phyloP scores from a whole-genome alignment of 1,140 invertebrate genomes.

The Drosophila serrata region DNA sequence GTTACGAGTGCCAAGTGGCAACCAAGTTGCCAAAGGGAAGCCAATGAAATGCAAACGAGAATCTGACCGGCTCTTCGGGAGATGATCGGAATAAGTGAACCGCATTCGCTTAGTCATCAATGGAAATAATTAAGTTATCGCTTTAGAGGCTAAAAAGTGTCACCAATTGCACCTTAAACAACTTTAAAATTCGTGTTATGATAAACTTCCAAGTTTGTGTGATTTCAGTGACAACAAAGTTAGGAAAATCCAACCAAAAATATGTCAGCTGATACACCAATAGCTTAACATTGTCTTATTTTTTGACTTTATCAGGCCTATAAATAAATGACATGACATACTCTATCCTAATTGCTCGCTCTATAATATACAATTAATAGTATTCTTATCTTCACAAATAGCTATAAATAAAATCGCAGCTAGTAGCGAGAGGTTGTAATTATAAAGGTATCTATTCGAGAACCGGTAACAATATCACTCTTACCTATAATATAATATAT shows the following conservation, averaged over 20 bases:
- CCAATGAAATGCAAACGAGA: slow-evolving; percentile 57
- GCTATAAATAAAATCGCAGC: slow-evolving; percentile 10
- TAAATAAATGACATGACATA: slow-evolving; percentile 28
- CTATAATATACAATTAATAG: slow-evolving; percentile 53
- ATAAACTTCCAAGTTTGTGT: not conserved
- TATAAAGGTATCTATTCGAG: not conserved
- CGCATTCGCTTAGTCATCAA: slow-evolving; percentile 29
- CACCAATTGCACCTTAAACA: not conserved
- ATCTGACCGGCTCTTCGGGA: slow-evolving; percentile 24
- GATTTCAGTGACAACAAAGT: not conserved
- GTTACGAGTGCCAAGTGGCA: slow-evolving; percentile 22
- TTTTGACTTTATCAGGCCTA: slow-evolving; percentile 5
- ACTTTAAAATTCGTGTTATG: not conserved
- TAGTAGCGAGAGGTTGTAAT: not conserved
- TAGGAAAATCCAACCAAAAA: slow-evolving; percentile 10
- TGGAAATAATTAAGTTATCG: slow-evolving; percentile 29
- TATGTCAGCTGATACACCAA: slow-evolving; percentile 2
- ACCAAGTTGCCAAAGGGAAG: slow-evolving; percentile 48
- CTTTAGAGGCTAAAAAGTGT: slow-evolving; percentile 5
- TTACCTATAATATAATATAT: not conserved
- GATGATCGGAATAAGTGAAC: slow-evolving; percentile 29
- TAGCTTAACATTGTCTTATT: slow-evolving; percentile 7
- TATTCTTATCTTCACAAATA: slow-evolving; percentile 37
- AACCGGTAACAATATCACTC: not conserved
- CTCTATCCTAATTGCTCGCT: slow-evolving; percentile 11